These are phyloP conservation scores for Apis laboriosa DNA, from an alignment of 1,140 invertebrate species.

Conservation along the genomic window DNA sequence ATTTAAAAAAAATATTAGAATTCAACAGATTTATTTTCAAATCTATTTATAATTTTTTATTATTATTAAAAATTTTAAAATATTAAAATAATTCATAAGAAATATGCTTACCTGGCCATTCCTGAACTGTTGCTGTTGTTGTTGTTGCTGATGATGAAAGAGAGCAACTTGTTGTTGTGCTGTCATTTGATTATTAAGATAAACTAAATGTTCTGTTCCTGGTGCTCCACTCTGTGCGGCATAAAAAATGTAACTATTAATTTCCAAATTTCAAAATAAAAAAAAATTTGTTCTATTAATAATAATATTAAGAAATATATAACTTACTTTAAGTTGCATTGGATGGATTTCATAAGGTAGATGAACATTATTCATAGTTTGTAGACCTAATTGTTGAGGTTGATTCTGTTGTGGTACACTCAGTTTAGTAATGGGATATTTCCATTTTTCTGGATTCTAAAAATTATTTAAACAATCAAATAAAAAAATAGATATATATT, in stretches of 20 bases:
- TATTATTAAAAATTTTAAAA: no score
- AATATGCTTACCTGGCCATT: slow-evolving; percentile 77
- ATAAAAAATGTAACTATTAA: slow-evolving; percentile 43
- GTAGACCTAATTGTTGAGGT: slow-evolving; percentile 77
- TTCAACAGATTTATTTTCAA: no score
- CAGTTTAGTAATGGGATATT: slow-evolving; percentile 82
- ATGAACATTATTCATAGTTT: slow-evolving; percentile 83
- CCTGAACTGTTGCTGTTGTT: slow-evolving; percentile 83
- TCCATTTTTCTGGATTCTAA: slow-evolving; percentile 89
- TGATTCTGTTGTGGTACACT: slow-evolving; percentile 82
- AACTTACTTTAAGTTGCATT: slow-evolving; percentile 83
- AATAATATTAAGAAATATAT: background rate
- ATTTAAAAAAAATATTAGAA: no score
- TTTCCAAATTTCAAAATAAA: background rate
- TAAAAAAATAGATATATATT: background rate
- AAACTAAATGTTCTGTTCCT: slow-evolving; percentile 85
- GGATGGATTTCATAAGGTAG: slow-evolving; percentile 82
- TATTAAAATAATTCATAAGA: background rate
- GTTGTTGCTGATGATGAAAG: slow-evolving; percentile 84
- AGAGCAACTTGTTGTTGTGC: slow-evolving; percentile 83
- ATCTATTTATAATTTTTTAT: no score
- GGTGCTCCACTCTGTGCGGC: slow-evolving; percentile 83
- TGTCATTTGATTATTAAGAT: slow-evolving; percentile 84
- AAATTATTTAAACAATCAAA: slow-evolving; percentile 39
- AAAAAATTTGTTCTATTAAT: background rate